phyloP scores from a whole-genome alignment of 2,113 vertebrate species.

The Albula goreensis region DNA sequence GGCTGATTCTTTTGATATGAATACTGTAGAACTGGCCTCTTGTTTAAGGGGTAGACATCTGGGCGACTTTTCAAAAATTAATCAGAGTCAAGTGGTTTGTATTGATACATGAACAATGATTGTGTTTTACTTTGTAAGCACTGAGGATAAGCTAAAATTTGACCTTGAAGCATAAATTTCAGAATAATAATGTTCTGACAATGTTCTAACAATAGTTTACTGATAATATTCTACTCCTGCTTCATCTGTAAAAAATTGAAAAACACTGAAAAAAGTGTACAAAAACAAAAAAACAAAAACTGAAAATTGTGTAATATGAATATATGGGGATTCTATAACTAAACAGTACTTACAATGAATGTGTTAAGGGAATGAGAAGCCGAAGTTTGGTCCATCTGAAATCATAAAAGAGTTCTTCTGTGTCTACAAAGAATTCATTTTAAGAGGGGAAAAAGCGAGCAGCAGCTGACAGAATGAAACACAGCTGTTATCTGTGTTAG shows the following conservation, averaged over 20 bases:
- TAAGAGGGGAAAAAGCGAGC: neutral
- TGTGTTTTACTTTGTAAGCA: neutral
- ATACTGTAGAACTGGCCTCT: no score
- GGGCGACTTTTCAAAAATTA: no score
- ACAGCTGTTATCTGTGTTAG: constrained; percentile 31
- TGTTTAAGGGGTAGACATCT: no score
- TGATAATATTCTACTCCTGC: no score
- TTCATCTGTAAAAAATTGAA: no score
- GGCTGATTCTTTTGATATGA: no score
- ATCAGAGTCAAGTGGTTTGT: neutral
- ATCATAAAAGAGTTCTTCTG: neutral
- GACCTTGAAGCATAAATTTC: neutral
- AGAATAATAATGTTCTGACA: no score
- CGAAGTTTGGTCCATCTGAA: neutral
- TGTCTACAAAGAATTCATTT: constrained; percentile 9
- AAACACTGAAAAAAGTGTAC: no score
- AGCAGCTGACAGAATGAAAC: constrained; percentile 16
- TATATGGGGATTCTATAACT: neutral
- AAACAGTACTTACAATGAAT: neutral
- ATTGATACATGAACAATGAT: neutral
- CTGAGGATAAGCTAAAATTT: neutral
- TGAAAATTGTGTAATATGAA: neutral
- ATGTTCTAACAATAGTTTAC: no score
- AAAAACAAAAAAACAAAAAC: no score
- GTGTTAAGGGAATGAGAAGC: neutral